Base-by-base conservation (phyloP, 2,888 invertebrate species). In the Bugula neritina region DNA sequence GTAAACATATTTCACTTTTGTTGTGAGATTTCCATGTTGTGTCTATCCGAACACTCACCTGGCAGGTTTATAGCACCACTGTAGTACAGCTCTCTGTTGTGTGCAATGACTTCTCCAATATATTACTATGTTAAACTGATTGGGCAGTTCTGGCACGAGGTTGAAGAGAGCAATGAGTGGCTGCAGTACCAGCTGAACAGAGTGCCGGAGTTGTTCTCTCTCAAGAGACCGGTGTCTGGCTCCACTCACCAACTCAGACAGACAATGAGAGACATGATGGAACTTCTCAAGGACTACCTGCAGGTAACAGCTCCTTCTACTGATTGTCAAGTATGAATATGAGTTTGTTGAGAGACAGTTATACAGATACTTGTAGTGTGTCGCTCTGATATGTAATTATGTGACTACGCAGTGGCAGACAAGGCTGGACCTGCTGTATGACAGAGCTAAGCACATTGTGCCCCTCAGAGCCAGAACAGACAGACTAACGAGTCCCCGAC, bases 101-200 rank as follows among this genome's bases (percentile, higher is more conserved):
- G 10, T 52, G 52, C 52, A 21, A 52, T 52, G 21, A 52, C 10
- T 52, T 10, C 10, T 10, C 10, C 52, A 52, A 52, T 10, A 10
- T 52, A 52, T 52, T 52, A 21, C 52, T 52, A 52, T 10, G 52
- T 52, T 52, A 21, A 13, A 21, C 21, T 13, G 52, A 21, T 52
- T 13, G 52, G 10, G 52, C 52, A 63, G 63, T 63, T 63, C 31
- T 63, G 63, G 63, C 63, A 63, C 31, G 63, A 63, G 31, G 63
- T 63, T 2, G 31, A 63, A n/a, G 63, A 63, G 63, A 63, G 63
- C 63, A 63, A 63, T 63, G 63, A 63, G 31, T 63, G 63, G 63
- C n/a, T 63, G 31, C 2, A 63, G 5, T 63, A 29, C 34, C 63
- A 63, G 63, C 31, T 63, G 3, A 63, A 27, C 17, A 63, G 27